phyloP scores from a whole-genome alignment of 1,140 invertebrate species.

The Dreissena polymorpha region DNA sequence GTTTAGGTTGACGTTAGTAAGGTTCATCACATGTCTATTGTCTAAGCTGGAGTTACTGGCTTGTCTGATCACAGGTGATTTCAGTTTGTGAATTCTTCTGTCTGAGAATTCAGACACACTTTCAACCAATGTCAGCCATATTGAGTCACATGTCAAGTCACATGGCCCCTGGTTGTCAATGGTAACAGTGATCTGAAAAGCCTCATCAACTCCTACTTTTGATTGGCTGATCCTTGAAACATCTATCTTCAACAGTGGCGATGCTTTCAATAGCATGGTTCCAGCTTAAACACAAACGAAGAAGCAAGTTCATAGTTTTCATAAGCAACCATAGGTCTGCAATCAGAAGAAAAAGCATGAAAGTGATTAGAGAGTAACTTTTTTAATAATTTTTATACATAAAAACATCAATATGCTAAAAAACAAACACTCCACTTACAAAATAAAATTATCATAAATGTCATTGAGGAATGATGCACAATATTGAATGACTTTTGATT shows the following conservation, averaged over 20 bases:
- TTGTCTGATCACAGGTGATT: constrained; percentile 52
- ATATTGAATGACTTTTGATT: too few species aligned
- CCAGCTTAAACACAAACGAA: not conserved
- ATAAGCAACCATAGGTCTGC: too few species aligned
- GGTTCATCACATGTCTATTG: constrained; percentile 63
- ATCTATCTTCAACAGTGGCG: constrained; percentile 56
- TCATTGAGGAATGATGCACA: too few species aligned
- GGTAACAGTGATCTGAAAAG: constrained; percentile 82
- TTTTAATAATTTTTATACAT: too few species aligned
- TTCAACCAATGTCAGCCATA: constrained; percentile 59
- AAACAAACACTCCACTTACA: too few species aligned
- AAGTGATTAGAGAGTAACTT: too few species aligned
- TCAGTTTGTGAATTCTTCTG: constrained; percentile 74
- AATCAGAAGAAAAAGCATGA: too few species aligned
- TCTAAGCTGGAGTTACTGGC: constrained; percentile 63
- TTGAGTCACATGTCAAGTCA: constrained; percentile 61
- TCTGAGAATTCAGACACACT: constrained; percentile 16
- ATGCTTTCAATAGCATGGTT: constrained; percentile 55
- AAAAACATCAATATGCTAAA: too few species aligned
- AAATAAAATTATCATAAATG: too few species aligned
- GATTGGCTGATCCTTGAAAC: constrained; percentile 30
- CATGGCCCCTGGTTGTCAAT: constrained; percentile 83
- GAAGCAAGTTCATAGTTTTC: not conserved
- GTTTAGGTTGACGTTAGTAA: constrained; percentile 60
- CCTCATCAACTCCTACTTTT: constrained; percentile 82